Conservation (phyloP, 2,797 vertebrate species). For the Amphiprion clarkii region DNA sequence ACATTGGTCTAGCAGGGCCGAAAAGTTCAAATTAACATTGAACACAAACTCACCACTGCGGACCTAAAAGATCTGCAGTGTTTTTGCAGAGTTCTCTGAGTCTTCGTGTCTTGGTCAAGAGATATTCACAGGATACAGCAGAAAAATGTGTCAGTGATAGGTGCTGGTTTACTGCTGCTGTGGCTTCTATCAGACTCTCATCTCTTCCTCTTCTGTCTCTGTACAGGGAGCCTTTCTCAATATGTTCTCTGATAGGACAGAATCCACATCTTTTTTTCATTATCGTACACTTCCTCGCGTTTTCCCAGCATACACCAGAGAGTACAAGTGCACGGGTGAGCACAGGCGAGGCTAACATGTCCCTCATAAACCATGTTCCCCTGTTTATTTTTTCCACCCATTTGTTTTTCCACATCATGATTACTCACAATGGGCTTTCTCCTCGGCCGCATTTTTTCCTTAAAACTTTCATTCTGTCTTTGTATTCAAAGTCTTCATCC, state of each 20-base stretch:
- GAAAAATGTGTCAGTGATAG: slow-evolving; percentile 18
- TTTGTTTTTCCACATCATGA: slow-evolving; percentile 54
- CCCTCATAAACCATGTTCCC: slow-evolving; percentile 23
- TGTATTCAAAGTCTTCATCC: slow-evolving; percentile 71
- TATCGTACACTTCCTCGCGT: slow-evolving; percentile 27
- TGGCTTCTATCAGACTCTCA: slow-evolving; percentile 37
- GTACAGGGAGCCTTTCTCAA: slow-evolving; percentile 14
- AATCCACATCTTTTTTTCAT: slow-evolving; percentile 24
- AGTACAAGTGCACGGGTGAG: slow-evolving; percentile 8
- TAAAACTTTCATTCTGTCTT: slow-evolving; percentile 44
- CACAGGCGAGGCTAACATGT: slow-evolving; percentile 19
- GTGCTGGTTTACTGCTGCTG: slow-evolving; percentile 22
- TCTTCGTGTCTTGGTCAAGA: neutral
- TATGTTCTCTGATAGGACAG: slow-evolving; percentile 12
- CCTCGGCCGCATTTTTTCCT: slow-evolving; percentile 31
- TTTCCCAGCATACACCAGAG: slow-evolving; percentile 8
- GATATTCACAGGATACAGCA: slow-evolving; percentile 19
- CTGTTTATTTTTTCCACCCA: slow-evolving; percentile 3
- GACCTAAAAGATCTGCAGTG: neutral
- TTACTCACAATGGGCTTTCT: slow-evolving; percentile 55
- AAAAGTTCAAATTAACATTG: no score
- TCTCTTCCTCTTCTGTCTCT: slow-evolving; percentile 26
- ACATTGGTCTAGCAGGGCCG: no score
- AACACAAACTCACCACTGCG: neutral
- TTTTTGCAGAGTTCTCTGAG: neutral